phyloP scores from a whole-genome alignment of 2,797 vertebrate genomes.

The Florisuga fusca region DNA sequence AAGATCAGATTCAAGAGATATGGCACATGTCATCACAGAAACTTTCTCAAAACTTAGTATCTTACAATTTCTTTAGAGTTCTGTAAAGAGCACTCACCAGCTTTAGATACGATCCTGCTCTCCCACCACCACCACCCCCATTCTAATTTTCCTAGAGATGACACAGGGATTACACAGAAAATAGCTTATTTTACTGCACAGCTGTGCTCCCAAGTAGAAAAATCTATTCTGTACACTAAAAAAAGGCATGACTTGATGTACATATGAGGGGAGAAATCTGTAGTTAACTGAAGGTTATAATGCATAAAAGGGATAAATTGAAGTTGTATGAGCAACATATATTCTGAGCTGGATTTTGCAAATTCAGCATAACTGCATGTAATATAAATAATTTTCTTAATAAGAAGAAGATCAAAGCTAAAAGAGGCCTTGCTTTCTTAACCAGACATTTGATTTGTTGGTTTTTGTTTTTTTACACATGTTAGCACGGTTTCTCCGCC shows the following conservation, averaged over 20 bases:
- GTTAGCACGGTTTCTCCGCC: not conserved
- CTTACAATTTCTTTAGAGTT: not conserved
- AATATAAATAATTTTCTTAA: not conserved
- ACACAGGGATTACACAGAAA: not conserved
- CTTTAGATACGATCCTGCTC: not conserved
- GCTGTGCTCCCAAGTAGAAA: not conserved
- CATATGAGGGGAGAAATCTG: not conserved
- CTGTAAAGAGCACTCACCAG: not conserved
- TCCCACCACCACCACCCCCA: no score
- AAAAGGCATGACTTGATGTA: accelerated
- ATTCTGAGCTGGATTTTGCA: not conserved
- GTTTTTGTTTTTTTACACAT: not conserved
- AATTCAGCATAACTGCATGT: not conserved
- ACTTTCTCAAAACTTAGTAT: not conserved
- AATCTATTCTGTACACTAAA: not conserved
- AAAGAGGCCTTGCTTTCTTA: not conserved
- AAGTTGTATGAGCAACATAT: not conserved
- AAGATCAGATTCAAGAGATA: not conserved
- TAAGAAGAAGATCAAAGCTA: not conserved
- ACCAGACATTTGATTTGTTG: not conserved
- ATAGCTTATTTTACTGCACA: not conserved
- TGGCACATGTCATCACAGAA: not conserved
- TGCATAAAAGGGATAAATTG: not conserved
- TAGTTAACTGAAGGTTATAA: not conserved
- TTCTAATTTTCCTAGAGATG: not conserved